phyloP scores from a whole-genome alignment of 2,113 vertebrate species.

The Petaurus breviceps region DNA sequence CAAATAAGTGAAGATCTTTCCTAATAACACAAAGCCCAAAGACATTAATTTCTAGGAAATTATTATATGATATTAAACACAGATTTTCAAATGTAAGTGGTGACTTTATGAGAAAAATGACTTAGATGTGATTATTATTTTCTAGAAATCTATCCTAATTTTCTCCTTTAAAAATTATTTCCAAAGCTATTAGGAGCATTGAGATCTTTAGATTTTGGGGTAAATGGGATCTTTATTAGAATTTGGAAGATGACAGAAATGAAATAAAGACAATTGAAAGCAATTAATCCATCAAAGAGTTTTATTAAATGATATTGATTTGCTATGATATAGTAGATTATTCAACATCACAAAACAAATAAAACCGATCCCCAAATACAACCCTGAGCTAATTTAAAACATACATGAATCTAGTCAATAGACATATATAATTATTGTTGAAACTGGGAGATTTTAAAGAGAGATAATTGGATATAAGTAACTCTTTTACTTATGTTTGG shows the following conservation, averaged over 20 bases:
- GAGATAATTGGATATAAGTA: conserved; percentile 4
- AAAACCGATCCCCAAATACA: neutral
- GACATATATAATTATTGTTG: neutral
- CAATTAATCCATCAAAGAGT: neutral
- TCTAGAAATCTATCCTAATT: conserved; percentile 24
- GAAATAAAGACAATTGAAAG: conserved; percentile 15
- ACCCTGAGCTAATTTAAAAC: neutral
- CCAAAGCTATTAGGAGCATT: conserved; percentile 26
- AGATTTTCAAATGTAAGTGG: conserved; percentile 16
- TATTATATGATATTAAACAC: conserved; percentile 31
- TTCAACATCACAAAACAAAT: neutral
- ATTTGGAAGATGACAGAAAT: conserved; percentile 37
- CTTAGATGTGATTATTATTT: neutral
- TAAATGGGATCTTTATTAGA: conserved; percentile 2
- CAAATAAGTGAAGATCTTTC: neutral
- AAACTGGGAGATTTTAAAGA: conserved; percentile 2
- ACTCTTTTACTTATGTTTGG: conserved; percentile 14
- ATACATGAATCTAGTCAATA: neutral
- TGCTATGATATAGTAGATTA: neutral
- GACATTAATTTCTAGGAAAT: neutral
- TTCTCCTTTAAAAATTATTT: conserved; percentile 34
- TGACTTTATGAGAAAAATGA: conserved; percentile 31
- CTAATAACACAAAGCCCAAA: neutral
- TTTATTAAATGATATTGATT: conserved; percentile 25
- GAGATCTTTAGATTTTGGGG: conserved; percentile 22